phyloP scores from a whole-genome alignment of 2,113 vertebrate genomes.

The Tenebrosternarchus preto region DNA sequence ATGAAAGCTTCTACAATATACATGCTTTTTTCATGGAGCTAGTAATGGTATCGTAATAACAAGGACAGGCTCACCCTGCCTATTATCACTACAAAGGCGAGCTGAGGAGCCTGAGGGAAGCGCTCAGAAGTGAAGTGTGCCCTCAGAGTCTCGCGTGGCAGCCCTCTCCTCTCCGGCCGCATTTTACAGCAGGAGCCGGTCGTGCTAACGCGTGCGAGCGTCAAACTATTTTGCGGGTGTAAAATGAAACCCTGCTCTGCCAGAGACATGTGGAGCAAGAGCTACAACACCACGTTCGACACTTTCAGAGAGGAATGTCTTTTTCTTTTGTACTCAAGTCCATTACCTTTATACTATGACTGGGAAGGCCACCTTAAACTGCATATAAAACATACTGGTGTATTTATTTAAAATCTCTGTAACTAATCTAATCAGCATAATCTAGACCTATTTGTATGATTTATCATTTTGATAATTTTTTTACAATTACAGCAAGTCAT shows the following conservation, averaged over 20 bases:
- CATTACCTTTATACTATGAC: too few species aligned
- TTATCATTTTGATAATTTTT: too few species aligned
- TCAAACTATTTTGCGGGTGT: not conserved
- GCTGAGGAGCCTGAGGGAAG: not conserved
- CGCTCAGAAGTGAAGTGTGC: not conserved
- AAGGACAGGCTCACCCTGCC: not conserved
- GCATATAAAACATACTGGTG: too few species aligned
- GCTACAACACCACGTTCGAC: not conserved
- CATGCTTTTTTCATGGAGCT: not conserved
- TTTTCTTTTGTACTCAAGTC: too few species aligned
- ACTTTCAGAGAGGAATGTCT: not conserved
- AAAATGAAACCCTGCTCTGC: conserved; percentile 10
- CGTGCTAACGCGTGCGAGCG: not conserved
- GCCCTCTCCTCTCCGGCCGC: not conserved
- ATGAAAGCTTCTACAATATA: not conserved
- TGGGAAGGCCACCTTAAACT: too few species aligned
- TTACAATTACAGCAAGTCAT: too few species aligned
- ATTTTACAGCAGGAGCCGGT: not conserved
- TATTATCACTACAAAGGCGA: conserved; percentile 11
- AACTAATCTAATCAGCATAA: too few species aligned
- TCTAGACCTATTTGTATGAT: too few species aligned
- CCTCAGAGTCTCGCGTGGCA: not conserved
- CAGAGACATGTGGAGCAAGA: not conserved
- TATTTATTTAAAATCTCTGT: too few species aligned
- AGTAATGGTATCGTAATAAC: not conserved